Conservation (phyloP, 2,113 vertebrate genomes). For the Ivindomyrus marchei region DNA sequence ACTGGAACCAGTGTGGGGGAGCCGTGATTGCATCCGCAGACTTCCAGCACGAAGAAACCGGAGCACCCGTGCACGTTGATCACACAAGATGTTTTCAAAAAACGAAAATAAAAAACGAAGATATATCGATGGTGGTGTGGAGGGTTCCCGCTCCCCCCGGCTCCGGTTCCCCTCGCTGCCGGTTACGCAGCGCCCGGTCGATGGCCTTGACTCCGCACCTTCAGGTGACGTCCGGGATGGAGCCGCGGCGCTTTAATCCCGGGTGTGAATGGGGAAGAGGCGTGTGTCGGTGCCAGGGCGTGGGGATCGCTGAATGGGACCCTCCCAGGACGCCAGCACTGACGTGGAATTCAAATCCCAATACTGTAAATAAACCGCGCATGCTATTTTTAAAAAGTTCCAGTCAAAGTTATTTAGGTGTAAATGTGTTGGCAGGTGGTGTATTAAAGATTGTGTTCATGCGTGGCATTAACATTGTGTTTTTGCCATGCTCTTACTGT, state of each 20-base stretch:
- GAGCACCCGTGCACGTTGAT: not conserved
- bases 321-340: not conserved
- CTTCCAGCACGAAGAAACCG: not conserved
- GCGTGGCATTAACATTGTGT: not conserved
- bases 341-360: not conserved
- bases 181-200: conserved; percentile 18
- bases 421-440: not conserved
- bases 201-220: conserved; percentile 25
- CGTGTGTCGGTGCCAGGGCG: not conserved
- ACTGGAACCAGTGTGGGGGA: not conserved
- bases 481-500: not conserved
- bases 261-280: conserved; percentile 7
- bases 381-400: not conserved
- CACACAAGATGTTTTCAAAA: not conserved
- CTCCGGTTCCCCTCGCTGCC: not conserved
- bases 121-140: not conserved
- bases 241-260: conserved; percentile 29
- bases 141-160: not conserved
- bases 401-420: not conserved
- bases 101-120: not conserved
- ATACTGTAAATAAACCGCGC: not conserved
- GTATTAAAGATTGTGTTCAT: not conserved
- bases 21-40: not conserved
- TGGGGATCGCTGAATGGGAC: not conserved
- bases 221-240: conserved; percentile 30